A percentile compares a stretch with the other conserved stretches of the same genome.
Conservation (phyloP, 1,140 invertebrate genomes). For the Trinorchestia longiramus region DNA sequence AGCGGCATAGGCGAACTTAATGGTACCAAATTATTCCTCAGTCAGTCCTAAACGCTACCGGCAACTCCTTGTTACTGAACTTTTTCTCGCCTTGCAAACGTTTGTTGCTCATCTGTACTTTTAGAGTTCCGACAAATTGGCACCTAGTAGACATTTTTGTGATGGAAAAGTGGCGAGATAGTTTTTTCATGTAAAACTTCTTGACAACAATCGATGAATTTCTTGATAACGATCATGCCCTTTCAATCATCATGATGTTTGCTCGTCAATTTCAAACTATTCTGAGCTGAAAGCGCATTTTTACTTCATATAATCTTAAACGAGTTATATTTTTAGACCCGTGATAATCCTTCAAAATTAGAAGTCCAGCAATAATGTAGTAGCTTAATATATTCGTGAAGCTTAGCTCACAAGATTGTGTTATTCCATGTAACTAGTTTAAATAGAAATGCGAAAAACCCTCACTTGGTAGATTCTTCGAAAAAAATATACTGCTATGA, state of each 20-base stretch:
- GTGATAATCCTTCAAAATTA: neutral
- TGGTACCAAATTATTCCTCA: conserved; percentile 15
- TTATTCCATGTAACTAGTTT: neutral
- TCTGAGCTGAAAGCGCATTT: neutral
- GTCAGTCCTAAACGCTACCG: conserved; percentile 21
- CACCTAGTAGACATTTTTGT: conserved; percentile 3
- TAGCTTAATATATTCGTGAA: neutral
- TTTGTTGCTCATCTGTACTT: neutral
- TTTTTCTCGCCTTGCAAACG: neutral
- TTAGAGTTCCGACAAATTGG: neutral
- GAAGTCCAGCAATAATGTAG: neutral
- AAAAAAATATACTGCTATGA: neutral
- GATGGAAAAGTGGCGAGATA: conserved; percentile 5
- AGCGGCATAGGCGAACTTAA: neutral
- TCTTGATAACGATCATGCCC: neutral
- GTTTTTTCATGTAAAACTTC: neutral
- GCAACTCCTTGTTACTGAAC: neutral
- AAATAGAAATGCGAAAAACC: neutral
- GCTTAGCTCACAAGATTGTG: no score
- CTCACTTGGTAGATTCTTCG: neutral
- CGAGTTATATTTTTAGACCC: neutral
- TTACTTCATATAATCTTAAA: neutral
- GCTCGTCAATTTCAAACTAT: neutral
- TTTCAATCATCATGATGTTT: neutral
- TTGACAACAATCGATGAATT: conserved; percentile 20